Base-by-base conservation (phyloP, 2,888 invertebrate species). In the Ophion ellenae region DNA sequence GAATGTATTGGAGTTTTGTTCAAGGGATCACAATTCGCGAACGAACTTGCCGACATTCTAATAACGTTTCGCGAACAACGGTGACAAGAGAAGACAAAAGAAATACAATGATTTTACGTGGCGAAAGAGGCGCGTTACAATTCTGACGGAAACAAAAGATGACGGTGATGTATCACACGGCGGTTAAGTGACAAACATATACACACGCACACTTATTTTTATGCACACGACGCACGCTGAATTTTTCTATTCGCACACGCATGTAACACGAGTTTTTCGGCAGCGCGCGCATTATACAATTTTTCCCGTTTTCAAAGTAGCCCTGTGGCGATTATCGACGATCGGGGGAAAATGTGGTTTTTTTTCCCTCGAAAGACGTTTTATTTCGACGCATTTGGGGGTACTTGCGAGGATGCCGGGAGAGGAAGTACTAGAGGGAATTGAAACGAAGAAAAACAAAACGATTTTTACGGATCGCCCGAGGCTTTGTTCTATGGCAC, bases 1-100 rank as follows among this genome's bases (percentile, higher is more conserved):
- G 87, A 88, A 70, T 93, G 92, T 82, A 93, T 84, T 36, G 92
- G 90, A 81, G 90, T 89, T 82, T 93, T 93, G 82, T 90, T 92
- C 87, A 93, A 93, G 28, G 93, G 93, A 87, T 94, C 93, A 64
- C 92, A 90, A 81, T 92, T 90, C 57, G 83, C 86, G 32, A 89
- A 85, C 47, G 90, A 83, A 79, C 88, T 88, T 61, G 76, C 86
- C 73, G 92, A 93, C 92, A 93, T 93, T 77, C 89, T 90, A 66
- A 53, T 64, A 53, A 67, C 45, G 64, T 79, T 66, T 79, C 28
- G 11, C n/a, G 28, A 32, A 28, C 32, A 63, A 45, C 28, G 9
- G 32, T 5, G 40, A 73, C 17, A 73, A n/a, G 10, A 47, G 14
- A 47, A 75, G 47, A 28, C 11, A 61, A 47, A 36, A 66, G 40